Conservation (phyloP, 2,113 vertebrate genomes). For the Synodontis membranacea region DNA sequence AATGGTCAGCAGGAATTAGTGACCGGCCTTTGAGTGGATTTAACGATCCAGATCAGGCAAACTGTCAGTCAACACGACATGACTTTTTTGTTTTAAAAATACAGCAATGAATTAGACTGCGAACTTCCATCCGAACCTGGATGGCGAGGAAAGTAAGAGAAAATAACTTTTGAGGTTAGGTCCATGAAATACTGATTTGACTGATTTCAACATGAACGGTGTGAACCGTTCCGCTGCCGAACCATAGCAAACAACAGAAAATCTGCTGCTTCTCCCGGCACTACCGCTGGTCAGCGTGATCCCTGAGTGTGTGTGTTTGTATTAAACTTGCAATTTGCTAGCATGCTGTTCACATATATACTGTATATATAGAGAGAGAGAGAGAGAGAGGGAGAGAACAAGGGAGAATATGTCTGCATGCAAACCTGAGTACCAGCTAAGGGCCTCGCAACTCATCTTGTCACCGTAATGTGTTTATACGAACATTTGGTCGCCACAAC, state of each 20-base stretch:
- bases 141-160: too few relatives aligned
- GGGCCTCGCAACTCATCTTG: conserved; percentile 5
- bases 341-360: background rate
- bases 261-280: too few relatives aligned
- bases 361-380: too few relatives aligned
- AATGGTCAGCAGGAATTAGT: background rate
- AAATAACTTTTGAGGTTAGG: too few relatives aligned
- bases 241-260: too few relatives aligned
- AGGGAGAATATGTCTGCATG: background rate
- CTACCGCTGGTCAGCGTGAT: too few relatives aligned
- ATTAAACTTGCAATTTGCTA: background rate
- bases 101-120: background rate
- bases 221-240: too few relatives aligned
- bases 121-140: background rate
- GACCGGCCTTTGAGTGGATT: background rate
- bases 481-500: background rate
- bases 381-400: background rate
- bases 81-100: background rate
- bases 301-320: background rate
- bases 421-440: background rate
- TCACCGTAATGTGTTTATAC: conserved; percentile 19
- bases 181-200: too few relatives aligned
- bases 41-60: background rate
- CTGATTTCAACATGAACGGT: too few relatives aligned
- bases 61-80: background rate